phyloP scores from a whole-genome alignment of 2,113 vertebrate species.

The Oxyura jamaicensis region DNA sequence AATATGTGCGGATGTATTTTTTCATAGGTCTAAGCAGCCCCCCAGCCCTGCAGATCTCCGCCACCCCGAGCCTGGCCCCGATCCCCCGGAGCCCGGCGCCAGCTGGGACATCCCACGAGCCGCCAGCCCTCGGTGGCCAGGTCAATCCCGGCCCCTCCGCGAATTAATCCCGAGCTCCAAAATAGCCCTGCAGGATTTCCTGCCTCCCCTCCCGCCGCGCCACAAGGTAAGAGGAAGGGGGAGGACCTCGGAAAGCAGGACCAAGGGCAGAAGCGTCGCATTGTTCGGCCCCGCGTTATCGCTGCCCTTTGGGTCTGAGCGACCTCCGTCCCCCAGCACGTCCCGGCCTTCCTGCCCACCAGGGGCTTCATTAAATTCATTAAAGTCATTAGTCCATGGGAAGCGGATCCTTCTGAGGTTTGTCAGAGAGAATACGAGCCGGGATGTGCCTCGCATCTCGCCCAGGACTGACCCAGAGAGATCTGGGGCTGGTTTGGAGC shows the following conservation, averaged over 20 bases:
- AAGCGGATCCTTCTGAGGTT: background rate
- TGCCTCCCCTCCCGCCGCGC: background rate
- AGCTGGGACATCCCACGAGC: background rate
- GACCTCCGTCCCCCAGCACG: background rate
- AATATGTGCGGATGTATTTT: too few relatives aligned
- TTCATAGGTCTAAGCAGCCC: too few relatives aligned
- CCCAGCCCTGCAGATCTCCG: too few relatives aligned
- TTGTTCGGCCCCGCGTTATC: fast-evolving
- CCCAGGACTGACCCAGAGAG: background rate
- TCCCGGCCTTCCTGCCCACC: background rate
- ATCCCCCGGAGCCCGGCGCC: fast-evolving
- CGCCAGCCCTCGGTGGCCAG: background rate
- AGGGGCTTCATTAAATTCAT: background rate
- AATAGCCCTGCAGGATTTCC: conserved; percentile 11
- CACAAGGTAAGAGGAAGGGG: background rate
- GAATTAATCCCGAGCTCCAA: background rate
- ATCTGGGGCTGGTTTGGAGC: background rate
- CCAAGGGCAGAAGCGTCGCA: background rate
- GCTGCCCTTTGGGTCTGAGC: background rate
- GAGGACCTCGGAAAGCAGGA: background rate
- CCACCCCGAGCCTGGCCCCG: background rate
- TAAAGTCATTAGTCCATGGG: background rate
- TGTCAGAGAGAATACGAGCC: too few relatives aligned
- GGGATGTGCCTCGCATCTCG: background rate
- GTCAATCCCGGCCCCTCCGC: fast-evolving